Percentiles rank a stretch among this genome's conserved stretches.
phyloP scores from a whole-genome alignment of 1,140 invertebrate genomes.

The Pogonomyrmex californicus region DNA sequence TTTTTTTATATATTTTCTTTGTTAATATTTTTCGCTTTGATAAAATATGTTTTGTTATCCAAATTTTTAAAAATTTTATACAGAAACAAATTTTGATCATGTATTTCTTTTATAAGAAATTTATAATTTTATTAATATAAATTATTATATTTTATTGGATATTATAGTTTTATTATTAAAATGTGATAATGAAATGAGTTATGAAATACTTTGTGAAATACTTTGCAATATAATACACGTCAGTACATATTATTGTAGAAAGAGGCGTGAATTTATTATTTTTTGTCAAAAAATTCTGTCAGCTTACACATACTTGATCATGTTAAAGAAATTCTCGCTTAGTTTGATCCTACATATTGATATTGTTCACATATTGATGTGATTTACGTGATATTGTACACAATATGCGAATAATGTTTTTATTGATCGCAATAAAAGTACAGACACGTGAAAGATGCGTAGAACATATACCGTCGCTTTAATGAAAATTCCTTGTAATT shows the following conservation, averaged over 20 bases:
- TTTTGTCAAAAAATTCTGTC: background rate
- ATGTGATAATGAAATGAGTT: no score
- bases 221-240: background rate
- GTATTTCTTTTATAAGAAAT: no score
- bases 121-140: no score
- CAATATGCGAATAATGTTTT: constrained; percentile 10
- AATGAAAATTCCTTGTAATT: constrained; percentile 20
- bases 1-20: no score
- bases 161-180: no score
- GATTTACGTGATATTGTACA: background rate
- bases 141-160: no score
- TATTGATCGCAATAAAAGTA: constrained; percentile 23
- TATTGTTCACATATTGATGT: background rate
- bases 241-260: background rate
- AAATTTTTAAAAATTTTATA: no score
- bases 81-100: no score
- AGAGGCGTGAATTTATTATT: background rate
- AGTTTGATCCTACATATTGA: background rate
- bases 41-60: no score
- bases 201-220: no score
- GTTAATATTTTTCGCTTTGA: no score
- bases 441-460: background rate
- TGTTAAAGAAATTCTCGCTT: constrained; percentile 11
- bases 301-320: background rate
- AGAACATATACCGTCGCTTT: background rate